These are phyloP conservation scores for Lymantria dispar DNA, from an alignment of 2,888 invertebrate species.

Conservation along the genomic window DNA sequence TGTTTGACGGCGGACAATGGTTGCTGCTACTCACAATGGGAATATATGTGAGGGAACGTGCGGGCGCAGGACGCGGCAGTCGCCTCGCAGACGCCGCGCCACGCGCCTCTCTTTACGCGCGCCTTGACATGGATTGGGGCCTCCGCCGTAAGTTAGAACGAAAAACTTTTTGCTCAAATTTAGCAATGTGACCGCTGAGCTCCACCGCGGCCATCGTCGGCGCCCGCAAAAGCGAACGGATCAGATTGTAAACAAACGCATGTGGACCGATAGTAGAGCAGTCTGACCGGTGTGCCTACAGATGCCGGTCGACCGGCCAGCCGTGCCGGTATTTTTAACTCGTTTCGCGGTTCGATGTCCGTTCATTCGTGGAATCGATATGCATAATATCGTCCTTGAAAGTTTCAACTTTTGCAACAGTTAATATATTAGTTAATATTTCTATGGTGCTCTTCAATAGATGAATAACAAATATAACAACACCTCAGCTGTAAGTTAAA, in stretches of 20 bases:
- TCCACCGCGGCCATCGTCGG: conserved; percentile 38
- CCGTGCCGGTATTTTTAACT: conserved; percentile 78
- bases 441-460: conserved; percentile 41
- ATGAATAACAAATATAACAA: conserved; percentile 40
- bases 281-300: conserved; percentile 77
- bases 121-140: conserved; percentile 78
- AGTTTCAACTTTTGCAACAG: conserved; percentile 56
- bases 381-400: conserved; percentile 75
- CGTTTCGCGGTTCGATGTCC: conserved; percentile 80
- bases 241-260: conserved; percentile 80
- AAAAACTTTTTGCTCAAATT: conserved; percentile 45
- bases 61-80: conserved; percentile 78
- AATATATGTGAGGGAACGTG: conserved; percentile 55
- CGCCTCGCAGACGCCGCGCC: conserved; percentile 70
- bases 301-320: conserved; percentile 73
- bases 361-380: conserved; percentile 75
- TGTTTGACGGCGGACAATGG: conserved; percentile 52
- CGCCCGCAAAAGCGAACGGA: conserved; percentile 51
- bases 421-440: conserved; percentile 51
- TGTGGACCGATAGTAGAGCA: conserved; percentile 66
- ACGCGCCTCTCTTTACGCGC: conserved; percentile 54
- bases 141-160: conserved; percentile 75
- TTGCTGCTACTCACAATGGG: conserved; percentile 56
- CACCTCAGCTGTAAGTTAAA: conserved; percentile 59
- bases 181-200: conserved; percentile 32